Evolutionary conservation across 2,113 vertebrate species (phyloP).

Genomic region (Caretta caretta): DNA sequence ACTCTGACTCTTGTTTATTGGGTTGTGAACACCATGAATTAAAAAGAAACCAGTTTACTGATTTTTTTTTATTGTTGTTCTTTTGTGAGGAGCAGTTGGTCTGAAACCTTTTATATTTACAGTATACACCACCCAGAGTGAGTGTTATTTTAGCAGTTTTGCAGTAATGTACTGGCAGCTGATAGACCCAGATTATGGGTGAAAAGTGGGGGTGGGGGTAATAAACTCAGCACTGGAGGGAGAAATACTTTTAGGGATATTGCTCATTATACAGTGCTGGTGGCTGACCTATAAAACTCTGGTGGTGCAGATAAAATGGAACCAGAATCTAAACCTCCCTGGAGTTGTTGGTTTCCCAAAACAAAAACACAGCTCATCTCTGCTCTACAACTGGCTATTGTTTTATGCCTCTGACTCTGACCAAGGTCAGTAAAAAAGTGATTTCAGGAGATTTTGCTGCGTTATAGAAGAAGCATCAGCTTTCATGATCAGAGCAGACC

Average conservation of each 20-base stretch:
- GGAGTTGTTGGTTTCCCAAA: slow-evolving; percentile 25
- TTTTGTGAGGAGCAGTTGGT: background rate
- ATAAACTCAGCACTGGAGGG: slow-evolving; percentile 47
- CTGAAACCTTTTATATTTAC: slow-evolving; percentile 10
- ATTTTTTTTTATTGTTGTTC: background rate
- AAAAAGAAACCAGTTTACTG: background rate
- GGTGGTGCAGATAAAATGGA: slow-evolving; percentile 43
- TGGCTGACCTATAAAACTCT: background rate
- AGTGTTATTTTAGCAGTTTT: background rate
- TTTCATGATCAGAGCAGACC: slow-evolving; percentile 31
- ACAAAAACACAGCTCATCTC: slow-evolving; percentile 3
- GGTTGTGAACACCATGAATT: slow-evolving; percentile 5
- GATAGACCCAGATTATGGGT: slow-evolving; percentile 19
- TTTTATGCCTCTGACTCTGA: slow-evolving; percentile 16
- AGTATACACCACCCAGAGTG: background rate
- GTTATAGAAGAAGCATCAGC: background rate
- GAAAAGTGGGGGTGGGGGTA: slow-evolving; percentile 17
- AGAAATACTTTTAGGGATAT: slow-evolving; percentile 11
- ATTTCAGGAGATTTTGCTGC: slow-evolving; percentile 21
- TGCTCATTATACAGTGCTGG: background rate
- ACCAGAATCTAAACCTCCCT: slow-evolving; percentile 29
- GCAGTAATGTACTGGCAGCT: slow-evolving; percentile 11
- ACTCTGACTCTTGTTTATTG: background rate
- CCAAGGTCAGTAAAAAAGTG: slow-evolving; percentile 15
- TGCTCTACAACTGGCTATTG: background rate